These are phyloP conservation scores for Micromys minutus DNA, from an alignment of 2,113 vertebrate species.

Conservation along the genomic window DNA sequence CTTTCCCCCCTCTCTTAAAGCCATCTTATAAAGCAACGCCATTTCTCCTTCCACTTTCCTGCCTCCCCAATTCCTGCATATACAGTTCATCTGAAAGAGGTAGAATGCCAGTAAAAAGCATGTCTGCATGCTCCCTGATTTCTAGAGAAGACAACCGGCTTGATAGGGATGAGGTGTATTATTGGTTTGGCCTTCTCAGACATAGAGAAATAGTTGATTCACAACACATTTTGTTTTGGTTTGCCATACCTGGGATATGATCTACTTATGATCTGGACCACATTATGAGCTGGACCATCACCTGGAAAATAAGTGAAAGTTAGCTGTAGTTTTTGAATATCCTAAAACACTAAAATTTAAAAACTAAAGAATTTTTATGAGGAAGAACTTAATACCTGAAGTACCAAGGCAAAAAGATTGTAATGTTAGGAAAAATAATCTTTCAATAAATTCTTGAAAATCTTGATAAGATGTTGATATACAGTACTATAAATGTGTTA, in stretches of 20 bases:
- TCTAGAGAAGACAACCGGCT: background rate
- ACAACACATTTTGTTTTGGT: background rate
- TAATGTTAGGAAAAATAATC: conserved; percentile 25
- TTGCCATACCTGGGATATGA: background rate
- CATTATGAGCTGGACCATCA: background rate
- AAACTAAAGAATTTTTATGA: background rate
- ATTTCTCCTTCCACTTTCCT: background rate
- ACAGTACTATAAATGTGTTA: conserved; percentile 50
- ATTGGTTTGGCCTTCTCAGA: background rate
- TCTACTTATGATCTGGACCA: background rate
- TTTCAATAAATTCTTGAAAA: conserved; percentile 50
- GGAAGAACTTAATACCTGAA: background rate
- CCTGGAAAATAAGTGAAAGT: conserved; percentile 10
- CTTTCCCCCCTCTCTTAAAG: background rate
- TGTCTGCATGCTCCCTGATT: background rate
- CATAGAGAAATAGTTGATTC: background rate
- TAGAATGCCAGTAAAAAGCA: conserved; percentile 7
- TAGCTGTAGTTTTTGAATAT: background rate
- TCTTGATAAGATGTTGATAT: conserved; percentile 43
- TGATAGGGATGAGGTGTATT: background rate
- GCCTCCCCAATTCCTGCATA: background rate
- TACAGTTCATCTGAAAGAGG: background rate
- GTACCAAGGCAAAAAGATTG: conserved; percentile 3
- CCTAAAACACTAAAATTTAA: background rate
- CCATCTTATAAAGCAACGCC: background rate